phyloP scores from a whole-genome alignment of 2,888 invertebrate genomes.

The Ariolimax columbianus region DNA sequence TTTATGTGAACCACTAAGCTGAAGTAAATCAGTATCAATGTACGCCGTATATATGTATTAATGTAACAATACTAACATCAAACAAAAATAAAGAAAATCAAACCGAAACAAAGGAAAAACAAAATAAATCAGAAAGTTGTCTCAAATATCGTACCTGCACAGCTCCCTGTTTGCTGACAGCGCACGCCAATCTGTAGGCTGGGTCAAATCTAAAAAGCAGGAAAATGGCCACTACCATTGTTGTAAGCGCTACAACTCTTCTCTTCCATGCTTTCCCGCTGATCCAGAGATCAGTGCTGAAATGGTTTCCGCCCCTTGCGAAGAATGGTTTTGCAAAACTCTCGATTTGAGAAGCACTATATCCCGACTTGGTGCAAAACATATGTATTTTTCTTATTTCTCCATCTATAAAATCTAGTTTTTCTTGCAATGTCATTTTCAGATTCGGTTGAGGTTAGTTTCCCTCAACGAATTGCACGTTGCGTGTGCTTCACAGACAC shows the following conservation, averaged over 20 bases:
- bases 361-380: constrained; percentile 63
- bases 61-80: too few species aligned
- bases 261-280: constrained; percentile 56
- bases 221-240: constrained; percentile 52
- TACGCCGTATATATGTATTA: too few species aligned
- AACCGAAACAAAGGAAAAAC: too few species aligned
- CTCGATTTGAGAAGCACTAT: constrained; percentile 61
- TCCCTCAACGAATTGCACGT: neutral
- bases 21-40: too few species aligned
- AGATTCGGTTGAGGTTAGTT: neutral
- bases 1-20: too few species aligned
- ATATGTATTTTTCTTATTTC: constrained; percentile 64
- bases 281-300: constrained; percentile 43
- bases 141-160: constrained; percentile 43
- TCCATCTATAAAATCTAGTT: constrained; percentile 61
- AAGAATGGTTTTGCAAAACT: constrained; percentile 60
- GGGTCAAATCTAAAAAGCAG: constrained; percentile 57
- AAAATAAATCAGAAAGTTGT: too few species aligned
- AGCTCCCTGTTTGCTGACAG: constrained; percentile 53
- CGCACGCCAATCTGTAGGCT: constrained; percentile 52
- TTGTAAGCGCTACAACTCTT: constrained; percentile 41
- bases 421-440: constrained; percentile 60
- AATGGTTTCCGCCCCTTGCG: neutral
- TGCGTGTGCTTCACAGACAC: neutral
- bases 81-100: too few species aligned